These are phyloP conservation scores for Parazoanthus swiftii DNA, from an alignment of 92 coral and sea anemone species.

Conservation along the genomic window DNA sequence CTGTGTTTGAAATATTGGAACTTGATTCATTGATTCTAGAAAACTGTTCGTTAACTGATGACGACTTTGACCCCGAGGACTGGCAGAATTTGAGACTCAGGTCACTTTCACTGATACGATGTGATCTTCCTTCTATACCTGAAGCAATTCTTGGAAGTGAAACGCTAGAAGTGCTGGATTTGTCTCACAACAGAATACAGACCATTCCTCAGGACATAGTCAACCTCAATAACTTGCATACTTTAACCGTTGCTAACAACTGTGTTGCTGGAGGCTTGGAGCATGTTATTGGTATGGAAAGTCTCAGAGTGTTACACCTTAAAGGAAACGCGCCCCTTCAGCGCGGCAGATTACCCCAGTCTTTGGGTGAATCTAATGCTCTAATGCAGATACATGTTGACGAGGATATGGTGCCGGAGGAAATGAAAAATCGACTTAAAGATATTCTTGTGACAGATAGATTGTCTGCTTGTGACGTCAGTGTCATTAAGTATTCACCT, in stretches of 20 bases:
- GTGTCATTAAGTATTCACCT: constrained; percentile 54
- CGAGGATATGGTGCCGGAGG: constrained; percentile 23
- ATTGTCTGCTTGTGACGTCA: background rate
- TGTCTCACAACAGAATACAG: constrained; percentile 45
- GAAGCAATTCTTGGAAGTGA: constrained; percentile 34
- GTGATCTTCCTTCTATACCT: constrained; percentile 48
- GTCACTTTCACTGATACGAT: constrained; percentile 44
- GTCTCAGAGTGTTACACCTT: constrained; percentile 16
- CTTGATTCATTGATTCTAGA: constrained; percentile 39
- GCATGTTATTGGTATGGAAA: background rate
- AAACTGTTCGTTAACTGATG: constrained; percentile 38
- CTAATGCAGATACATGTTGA: constrained; percentile 32
- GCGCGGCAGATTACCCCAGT: background rate
- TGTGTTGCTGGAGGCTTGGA: constrained; percentile 45
- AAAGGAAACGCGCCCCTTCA: constrained; percentile 23
- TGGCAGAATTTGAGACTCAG: constrained; percentile 46
- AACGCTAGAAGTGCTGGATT: constrained; percentile 49
- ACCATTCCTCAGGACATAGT: constrained; percentile 32
- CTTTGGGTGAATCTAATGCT: background rate
- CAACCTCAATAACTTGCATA: constrained; percentile 20
- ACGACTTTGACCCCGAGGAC: constrained; percentile 25
- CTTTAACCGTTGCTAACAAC: constrained; percentile 46
- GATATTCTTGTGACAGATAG: constrained; percentile 38
- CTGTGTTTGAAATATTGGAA: constrained; percentile 49
- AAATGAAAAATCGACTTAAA: background rate